Evolutionary conservation across 2,113 vertebrate genomes (phyloP), one percentile per base, ranked within the genome.

Genomic region (Aramus guarauna): DNA sequence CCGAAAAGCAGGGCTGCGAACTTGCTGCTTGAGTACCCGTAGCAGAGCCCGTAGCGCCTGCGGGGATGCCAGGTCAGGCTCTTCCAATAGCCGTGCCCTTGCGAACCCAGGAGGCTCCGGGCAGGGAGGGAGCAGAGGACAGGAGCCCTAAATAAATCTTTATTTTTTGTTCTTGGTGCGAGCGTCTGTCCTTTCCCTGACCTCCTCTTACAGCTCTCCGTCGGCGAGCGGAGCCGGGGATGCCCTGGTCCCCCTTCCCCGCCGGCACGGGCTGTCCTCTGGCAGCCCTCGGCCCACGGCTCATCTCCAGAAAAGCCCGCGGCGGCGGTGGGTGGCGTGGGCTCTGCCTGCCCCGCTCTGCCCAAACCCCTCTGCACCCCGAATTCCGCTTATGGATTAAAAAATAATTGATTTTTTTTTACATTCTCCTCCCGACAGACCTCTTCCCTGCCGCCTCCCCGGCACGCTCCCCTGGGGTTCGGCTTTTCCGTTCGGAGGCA

Each of bases 191-290:
- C 86, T 94, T 77, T 78, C 48, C 56, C 53, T 85, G 85, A 87
- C 69, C 77, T 64, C 50, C 30, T 75, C 64, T 52, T 52, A 9
- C 41, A 78, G 85, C 69, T 68, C 59, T 29, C 5, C 23, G 6
- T 24, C 0, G 1, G 47, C 0, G 0, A 82, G 84, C 81, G 73
- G 59, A 37, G 50, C 63, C 53, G 0, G 0, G 43, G 77, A 34
- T 12, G 4, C 17, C 68, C 41, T 1, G 1, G 47, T 82, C 47
- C 62, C 64, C 30, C 4, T 77, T 87, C 64, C 76, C n/a, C 1
- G 5, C 0, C 0, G 45, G 64, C 32, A 1, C 8, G 55, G 41
- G 19, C 14, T 82, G 88, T 59, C 71, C 89, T 68, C 79, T 72
- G 72, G 58, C 63, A 84, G 67, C 67, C 89, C 67, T 68, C 50